Conservation (phyloP, 2,113 vertebrate genomes). For the Galemys pyrenaicus region DNA sequence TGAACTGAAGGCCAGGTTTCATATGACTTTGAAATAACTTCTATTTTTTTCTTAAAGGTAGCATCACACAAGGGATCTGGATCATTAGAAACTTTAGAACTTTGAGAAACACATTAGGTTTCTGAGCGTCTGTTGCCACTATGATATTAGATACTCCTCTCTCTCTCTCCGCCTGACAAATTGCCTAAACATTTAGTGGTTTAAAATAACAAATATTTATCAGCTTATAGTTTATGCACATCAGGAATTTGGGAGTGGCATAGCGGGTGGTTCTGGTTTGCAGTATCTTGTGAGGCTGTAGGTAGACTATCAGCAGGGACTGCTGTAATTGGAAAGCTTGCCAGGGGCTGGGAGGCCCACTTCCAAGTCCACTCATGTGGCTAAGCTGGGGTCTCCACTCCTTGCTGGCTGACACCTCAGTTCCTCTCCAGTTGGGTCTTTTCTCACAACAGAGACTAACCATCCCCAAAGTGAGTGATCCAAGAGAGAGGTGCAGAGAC, state of each 20-base stretch:
- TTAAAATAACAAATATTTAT: background rate
- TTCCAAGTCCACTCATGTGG: background rate
- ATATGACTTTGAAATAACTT: background rate
- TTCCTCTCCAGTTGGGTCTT: background rate
- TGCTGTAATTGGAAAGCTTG: background rate
- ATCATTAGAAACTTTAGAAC: background rate
- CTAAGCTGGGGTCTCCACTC: background rate
- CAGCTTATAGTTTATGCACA: background rate
- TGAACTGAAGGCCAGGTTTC: background rate
- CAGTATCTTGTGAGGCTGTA: background rate
- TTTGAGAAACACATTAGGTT: background rate
- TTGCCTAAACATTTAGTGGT: background rate
- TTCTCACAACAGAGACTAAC: background rate
- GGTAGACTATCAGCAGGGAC: background rate
- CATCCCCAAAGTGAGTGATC: background rate
- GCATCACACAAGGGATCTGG: background rate
- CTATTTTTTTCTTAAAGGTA: background rate
- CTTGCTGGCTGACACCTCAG: background rate
- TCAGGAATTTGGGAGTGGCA: background rate
- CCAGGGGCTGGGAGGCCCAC: too few species aligned
- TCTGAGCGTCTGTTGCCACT: background rate
- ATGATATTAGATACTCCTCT: background rate
- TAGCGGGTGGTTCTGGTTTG: background rate
- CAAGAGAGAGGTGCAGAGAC: background rate
- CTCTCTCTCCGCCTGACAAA: background rate